A percentile compares a stretch with the other conserved stretches of the same genome.
phyloP scores from a whole-genome alignment of 2,113 vertebrate genomes.

The Peucedramus taeniatus region DNA sequence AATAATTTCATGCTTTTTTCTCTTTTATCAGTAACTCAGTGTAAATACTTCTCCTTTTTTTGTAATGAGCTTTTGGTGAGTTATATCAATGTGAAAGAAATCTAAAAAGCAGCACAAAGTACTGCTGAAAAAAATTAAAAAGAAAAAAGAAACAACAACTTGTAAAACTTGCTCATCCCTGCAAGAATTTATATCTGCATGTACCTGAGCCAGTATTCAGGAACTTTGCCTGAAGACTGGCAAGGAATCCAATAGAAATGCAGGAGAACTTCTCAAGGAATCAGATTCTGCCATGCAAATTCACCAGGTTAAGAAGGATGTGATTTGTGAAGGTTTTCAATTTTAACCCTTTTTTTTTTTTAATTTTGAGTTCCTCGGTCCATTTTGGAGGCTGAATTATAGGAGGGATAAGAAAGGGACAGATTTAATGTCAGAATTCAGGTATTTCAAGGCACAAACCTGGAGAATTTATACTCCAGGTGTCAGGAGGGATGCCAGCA shows the following conservation, averaged over 20 bases:
- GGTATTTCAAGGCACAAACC: background rate
- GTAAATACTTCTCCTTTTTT: background rate
- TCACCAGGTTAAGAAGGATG: rapidly evolving
- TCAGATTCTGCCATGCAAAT: background rate
- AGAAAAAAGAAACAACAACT: background rate
- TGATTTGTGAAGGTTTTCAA: background rate
- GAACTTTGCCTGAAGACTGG: background rate
- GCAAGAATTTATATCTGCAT: background rate
- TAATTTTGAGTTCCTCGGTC: background rate
- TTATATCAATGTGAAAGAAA: background rate
- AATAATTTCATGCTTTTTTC: background rate
- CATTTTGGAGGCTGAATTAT: background rate
- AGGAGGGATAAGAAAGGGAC: background rate
- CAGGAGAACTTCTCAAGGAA: background rate
- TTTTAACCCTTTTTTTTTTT: background rate
- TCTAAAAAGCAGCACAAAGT: background rate
- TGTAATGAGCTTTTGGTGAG: background rate
- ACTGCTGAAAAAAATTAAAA: background rate
- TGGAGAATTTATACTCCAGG: background rate
- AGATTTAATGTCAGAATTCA: background rate
- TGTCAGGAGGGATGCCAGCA: background rate
- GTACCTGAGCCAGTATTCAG: background rate
- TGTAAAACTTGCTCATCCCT: background rate
- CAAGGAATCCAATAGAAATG: background rate
- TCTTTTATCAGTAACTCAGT: background rate